Evolutionary conservation across 2,888 invertebrate genomes (phyloP).

Genomic region (Xestia ashworthii): DNA sequence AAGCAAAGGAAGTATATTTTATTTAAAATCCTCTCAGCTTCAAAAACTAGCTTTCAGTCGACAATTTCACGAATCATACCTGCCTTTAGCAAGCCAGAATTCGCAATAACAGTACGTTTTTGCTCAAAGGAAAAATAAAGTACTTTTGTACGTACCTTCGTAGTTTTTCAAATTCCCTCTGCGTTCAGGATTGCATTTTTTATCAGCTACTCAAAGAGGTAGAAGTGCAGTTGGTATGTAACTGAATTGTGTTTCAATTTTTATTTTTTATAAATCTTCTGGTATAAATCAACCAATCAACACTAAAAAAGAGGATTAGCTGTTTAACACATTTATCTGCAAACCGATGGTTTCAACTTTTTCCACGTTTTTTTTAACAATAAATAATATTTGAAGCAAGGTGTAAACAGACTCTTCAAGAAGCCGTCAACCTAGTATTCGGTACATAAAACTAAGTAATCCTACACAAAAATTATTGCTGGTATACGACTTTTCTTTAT

Average conservation of each 20-base stretch:
- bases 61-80: slow-evolving; percentile 51
- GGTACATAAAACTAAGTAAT: too few species aligned
- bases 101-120: slow-evolving; percentile 51
- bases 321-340: too few species aligned
- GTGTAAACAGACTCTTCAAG: too few species aligned
- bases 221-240: slow-evolving; percentile 34
- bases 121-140: slow-evolving; percentile 24
- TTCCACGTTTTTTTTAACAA: too few species aligned
- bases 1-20: slow-evolving; percentile 37
- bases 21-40: slow-evolving; percentile 37
- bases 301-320: too few species aligned
- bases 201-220: slow-evolving; percentile 72
- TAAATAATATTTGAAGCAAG: too few species aligned
- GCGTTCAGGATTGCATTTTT: slow-evolving; percentile 71
- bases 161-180: slow-evolving; percentile 66
- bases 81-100: slow-evolving; percentile 56
- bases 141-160: slow-evolving; percentile 5
- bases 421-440: too few species aligned
- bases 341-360: too few species aligned
- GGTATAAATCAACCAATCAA: too few species aligned
- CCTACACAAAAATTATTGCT: too few species aligned
- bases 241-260: slow-evolving; percentile 1
- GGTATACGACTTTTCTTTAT: too few species aligned
- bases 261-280: neutral
- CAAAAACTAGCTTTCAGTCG: slow-evolving; percentile 41